phyloP scores from a whole-genome alignment of 2,113 vertebrate species.

The Garra rufa region DNA sequence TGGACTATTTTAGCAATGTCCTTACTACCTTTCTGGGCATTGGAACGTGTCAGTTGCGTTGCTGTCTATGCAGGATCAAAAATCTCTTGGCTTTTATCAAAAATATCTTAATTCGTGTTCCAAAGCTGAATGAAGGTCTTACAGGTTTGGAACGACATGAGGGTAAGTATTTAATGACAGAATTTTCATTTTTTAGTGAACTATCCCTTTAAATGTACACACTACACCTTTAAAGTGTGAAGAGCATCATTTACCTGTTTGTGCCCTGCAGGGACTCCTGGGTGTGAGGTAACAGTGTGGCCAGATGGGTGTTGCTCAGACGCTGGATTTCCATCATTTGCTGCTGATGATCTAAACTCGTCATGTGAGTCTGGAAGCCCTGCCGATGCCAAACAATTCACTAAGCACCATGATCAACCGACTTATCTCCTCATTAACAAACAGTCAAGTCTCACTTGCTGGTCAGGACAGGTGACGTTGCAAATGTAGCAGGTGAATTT shows the following conservation, averaged over 20 bases:
- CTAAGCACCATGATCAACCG: not conserved
- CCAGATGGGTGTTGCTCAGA: slow-evolving; percentile 81
- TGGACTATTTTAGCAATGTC: no score
- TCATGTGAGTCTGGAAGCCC: slow-evolving; percentile 92
- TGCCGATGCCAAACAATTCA: slow-evolving; percentile 57
- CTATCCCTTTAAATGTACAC: not conserved
- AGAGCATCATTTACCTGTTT: slow-evolving; percentile 68
- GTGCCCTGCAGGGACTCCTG: slow-evolving; percentile 71
- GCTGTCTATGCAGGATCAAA: no score
- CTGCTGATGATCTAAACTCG: slow-evolving; percentile 83
- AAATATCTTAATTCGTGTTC: no score
- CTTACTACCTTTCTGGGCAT: no score
- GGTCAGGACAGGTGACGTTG: slow-evolving; percentile 79
- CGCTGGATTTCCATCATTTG: slow-evolving; percentile 85
- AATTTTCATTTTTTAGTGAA: no score
- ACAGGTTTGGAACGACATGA: no score
- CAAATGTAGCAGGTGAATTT: slow-evolving; percentile 91
- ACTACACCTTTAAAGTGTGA: not conserved
- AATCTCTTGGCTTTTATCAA: no score
- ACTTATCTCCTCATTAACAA: not conserved
- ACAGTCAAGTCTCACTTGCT: slow-evolving; percentile 77
- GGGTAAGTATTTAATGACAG: no score
- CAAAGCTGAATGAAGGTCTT: no score
- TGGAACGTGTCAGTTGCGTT: no score
- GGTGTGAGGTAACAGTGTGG: slow-evolving; percentile 80